A percentile compares a stretch with the other conserved stretches of the same genome.
These are phyloP conservation scores for Masnerella sp. DNA, from an alignment of 2,888 invertebrate genomes.

Conservation along the genomic window DNA sequence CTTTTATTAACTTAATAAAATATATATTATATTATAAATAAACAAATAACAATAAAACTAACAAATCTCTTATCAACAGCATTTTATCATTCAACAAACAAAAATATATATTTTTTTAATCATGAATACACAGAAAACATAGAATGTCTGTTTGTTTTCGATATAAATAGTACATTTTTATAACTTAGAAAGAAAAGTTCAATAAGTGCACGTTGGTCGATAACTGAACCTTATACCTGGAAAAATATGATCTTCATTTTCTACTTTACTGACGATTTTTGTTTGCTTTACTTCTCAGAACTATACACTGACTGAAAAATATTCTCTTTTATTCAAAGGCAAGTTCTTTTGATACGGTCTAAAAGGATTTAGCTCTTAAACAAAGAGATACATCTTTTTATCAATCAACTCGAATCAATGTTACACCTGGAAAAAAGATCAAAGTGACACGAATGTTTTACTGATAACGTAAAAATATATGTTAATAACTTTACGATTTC, in stretches of 20 bases:
- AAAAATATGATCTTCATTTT: conserved; percentile 37
- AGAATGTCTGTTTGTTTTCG: no score
- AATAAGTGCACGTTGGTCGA: conserved; percentile 18
- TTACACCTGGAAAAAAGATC: background rate
- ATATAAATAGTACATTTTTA: no score
- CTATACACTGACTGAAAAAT: conserved; percentile 22
- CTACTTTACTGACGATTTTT: conserved; percentile 13
- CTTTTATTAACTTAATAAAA: no score
- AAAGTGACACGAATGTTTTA: conserved; percentile 16
- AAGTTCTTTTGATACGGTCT: conserved; percentile 25
- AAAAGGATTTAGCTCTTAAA: conserved; percentile 31
- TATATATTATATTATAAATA: no score
- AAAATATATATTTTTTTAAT: no score
- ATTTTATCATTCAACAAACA: no score
- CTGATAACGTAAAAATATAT: no score
- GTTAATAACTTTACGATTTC: no score
- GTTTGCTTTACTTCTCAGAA: conserved; percentile 16
- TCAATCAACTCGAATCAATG: conserved; percentile 15
- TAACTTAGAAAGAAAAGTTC: no score
- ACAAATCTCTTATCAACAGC: no score
- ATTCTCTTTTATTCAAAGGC: conserved; percentile 26
- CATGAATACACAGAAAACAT: no score
- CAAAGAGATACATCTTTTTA: conserved; percentile 21
- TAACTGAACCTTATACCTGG: conserved; percentile 16
- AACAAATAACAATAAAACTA: no score